phyloP scores from a whole-genome alignment of 2,113 vertebrate genomes.

The Crocuta crocuta region DNA sequence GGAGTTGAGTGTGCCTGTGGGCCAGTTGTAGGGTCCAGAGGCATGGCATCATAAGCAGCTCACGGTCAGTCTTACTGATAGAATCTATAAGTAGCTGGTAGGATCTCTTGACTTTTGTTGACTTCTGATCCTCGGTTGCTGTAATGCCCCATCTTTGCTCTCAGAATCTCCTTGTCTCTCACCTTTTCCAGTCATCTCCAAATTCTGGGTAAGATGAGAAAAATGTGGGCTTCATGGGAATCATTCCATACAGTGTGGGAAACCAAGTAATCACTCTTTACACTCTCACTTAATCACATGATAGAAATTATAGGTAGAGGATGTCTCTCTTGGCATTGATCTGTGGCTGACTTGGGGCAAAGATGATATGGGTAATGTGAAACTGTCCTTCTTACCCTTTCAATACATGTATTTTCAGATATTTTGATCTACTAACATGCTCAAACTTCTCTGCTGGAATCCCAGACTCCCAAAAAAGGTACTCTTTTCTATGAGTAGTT shows the following conservation, averaged over 20 bases:
- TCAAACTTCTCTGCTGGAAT: not conserved
- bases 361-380: not conserved
- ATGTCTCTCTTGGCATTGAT: not conserved
- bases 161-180: not conserved
- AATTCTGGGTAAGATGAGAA: not conserved
- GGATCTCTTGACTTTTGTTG: not conserved
- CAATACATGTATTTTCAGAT: not conserved
- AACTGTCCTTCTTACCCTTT: not conserved
- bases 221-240: not conserved
- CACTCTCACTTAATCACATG: not conserved
- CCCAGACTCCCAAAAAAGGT: not conserved
- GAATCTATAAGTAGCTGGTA: not conserved
- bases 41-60: not conserved
- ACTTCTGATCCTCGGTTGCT: not conserved
- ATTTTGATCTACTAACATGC: not conserved
- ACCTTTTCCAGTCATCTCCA: not conserved
- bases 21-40: not conserved
- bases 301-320: not conserved
- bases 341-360: not conserved
- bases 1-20: not conserved
- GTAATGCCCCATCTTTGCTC: not conserved
- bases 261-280: not conserved
- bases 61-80: not conserved
- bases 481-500: not conserved
- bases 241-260: not conserved